These are phyloP conservation scores for Muscina levida DNA, from an alignment of 2,888 invertebrate species.

Conservation along the genomic window DNA sequence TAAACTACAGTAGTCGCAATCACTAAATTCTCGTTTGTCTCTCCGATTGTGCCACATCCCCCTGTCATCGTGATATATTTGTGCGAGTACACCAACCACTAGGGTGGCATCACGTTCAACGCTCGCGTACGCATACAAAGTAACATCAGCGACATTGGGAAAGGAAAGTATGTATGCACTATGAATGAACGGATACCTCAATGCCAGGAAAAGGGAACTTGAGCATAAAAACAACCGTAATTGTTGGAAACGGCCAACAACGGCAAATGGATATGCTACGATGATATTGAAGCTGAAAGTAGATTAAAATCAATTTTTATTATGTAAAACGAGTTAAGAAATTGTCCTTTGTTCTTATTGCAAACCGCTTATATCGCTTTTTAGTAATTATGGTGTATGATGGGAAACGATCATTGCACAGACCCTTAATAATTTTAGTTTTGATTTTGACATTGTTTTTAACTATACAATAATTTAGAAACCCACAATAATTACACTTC, in stretches of 20 bases:
- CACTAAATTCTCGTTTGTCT: conserved; percentile 31
- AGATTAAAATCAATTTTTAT: no score
- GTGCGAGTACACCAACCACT: conserved; percentile 36
- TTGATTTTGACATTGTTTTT: no score
- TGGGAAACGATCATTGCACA: no score
- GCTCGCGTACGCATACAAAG: conserved; percentile 62
- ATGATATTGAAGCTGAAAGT: no score
- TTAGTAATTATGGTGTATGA: no score
- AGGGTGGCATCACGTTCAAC: conserved; percentile 52
- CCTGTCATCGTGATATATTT: conserved; percentile 14
- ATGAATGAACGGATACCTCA: conserved; percentile 53
- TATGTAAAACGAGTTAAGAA: no score
- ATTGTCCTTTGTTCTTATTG: no score
- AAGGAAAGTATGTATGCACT: conserved; percentile 46
- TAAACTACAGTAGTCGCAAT: conserved; percentile 49
- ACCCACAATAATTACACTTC: no score
- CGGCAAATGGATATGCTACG: no score
- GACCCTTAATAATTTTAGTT: no score
- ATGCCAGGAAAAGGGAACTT: conserved; percentile 38
- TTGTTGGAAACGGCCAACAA: neutral
- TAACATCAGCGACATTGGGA: conserved; percentile 51
- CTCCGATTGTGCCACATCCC: neutral
- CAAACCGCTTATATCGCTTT: no score
- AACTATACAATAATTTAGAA: no score
- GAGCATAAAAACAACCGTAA: neutral